These are phyloP conservation scores for Eleginops maclovinus DNA, from an alignment of 2,113 vertebrate genomes.

Conservation along the genomic window DNA sequence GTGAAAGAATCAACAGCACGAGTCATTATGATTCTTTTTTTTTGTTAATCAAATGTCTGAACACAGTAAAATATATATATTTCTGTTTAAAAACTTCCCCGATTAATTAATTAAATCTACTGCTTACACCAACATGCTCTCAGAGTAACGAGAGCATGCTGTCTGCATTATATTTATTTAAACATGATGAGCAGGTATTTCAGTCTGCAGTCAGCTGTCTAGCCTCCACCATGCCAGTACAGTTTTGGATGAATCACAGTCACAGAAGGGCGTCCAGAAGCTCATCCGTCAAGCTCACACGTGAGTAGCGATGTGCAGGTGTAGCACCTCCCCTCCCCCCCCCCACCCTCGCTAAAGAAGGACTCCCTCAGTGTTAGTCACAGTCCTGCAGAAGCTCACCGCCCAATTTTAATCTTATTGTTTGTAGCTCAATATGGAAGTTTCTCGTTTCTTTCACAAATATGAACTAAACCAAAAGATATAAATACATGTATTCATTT, in stretches of 20 bases:
- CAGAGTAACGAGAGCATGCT: background rate
- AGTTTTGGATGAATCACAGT: slow-evolving; percentile 42
- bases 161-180: slow-evolving; percentile 16
- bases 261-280: slow-evolving; percentile 51
- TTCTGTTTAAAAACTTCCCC: background rate
- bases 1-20: background rate
- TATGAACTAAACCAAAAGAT: too few relatives aligned
- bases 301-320: slow-evolving; percentile 60
- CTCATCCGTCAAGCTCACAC: slow-evolving; percentile 57
- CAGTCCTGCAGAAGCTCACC: background rate
- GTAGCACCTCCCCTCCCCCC: slow-evolving; percentile 57
- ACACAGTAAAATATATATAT: background rate
- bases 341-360: slow-evolving; percentile 46
- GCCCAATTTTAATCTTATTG: too few relatives aligned
- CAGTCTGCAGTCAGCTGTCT: background rate
- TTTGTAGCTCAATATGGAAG: too few relatives aligned
- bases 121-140: background rate
- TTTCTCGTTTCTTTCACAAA: too few relatives aligned
- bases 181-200: slow-evolving; percentile 2
- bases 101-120: background rate
- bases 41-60: slow-evolving; percentile 12
- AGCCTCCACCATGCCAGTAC: background rate
- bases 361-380: slow-evolving; percentile 39
- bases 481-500: background rate
- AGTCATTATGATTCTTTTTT: background rate